Base-by-base conservation (phyloP, 2,797 vertebrate species). In the Euthynnus affinis region DNA sequence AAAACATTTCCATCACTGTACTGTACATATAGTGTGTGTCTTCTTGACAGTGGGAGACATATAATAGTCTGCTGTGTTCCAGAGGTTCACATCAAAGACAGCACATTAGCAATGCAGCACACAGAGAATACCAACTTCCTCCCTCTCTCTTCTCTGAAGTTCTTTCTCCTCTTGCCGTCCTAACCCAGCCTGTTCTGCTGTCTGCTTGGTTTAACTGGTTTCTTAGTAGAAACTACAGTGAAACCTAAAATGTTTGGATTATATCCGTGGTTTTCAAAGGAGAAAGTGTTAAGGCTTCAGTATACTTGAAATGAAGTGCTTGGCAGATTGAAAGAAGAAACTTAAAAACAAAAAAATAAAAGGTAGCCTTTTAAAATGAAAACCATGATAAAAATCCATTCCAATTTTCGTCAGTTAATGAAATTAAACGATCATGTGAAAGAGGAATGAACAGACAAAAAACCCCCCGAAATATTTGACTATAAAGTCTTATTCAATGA, bases 11-110 rank as follows among this genome's bases (percentile, higher is more conserved):
- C 44, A 20, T 82, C 0, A 64, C 34, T 67, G 18, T 40, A 42
- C 9, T 51, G 32, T 37, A 46, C 37, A 29, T 64, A 29, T 22
- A 69, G 57, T 23, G 56, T 61, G 44, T 22, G 34, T 13, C 57
- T 75, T 22, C 6, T 29, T 25, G 27, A 56, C 18, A 71, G 58
- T 8, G 14, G 62, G 60, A 69, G 23, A 53, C 15, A 64, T 42
- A 57, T 76, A 66, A 58, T 37, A 20, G 29, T 25, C 65, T 64
- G 55, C 68, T 70, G 44, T 55, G 51, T 17, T 83, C 53, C 70
- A 78, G 78, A 73, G 0, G 25, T 53, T 64, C 55, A 83, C 74
- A 81, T 89, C 81, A 91, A 86, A 90, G 74, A 66, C 6, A 25
- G n/a, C 48, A 63, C 53, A 74, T 84, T 80, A 82, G 34, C 48